Conservation (phyloP, 53 echinoderm and acorn worm species). For the Paracentrotus lividus region DNA sequence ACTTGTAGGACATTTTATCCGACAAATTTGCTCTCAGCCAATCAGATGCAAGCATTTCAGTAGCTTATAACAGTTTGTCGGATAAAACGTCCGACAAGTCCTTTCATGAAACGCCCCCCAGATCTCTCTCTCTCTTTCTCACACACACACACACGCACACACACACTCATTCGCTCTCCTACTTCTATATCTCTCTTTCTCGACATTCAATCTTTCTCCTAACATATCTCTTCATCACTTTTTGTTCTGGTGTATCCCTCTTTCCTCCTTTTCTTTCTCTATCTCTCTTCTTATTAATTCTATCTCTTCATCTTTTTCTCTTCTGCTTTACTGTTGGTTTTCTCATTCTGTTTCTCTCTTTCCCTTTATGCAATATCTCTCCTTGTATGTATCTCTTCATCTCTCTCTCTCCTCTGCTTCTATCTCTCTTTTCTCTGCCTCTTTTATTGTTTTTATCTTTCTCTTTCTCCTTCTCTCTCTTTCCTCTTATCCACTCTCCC, state of each 20-base stretch:
- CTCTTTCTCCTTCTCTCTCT: background rate
- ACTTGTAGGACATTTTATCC: too few relatives aligned
- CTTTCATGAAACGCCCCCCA: background rate
- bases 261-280: background rate
- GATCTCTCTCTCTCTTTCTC: background rate
- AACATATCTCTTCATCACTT: background rate
- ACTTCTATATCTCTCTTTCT: background rate
- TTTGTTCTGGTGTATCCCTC: too few relatives aligned
- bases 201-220: too few relatives aligned
- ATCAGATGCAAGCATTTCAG: too few relatives aligned
- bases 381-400: slow-evolving; percentile 7
- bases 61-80: too few relatives aligned
- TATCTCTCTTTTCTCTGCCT: background rate
- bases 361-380: background rate
- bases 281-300: background rate
- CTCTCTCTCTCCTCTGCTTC: slow-evolving; percentile 23
- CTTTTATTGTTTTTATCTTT: background rate
- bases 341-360: background rate
- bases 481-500: background rate
- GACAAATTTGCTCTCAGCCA: too few relatives aligned
- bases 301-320: background rate
- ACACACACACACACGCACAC: too few relatives aligned
- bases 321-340: background rate
- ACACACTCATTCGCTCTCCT: background rate
- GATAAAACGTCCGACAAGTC: too few relatives aligned